Evolutionary conservation across 2,888 invertebrate species (phyloP), one percentile per base, ranked within the genome.

Genomic region (Aspidiotus rigidus): DNA sequence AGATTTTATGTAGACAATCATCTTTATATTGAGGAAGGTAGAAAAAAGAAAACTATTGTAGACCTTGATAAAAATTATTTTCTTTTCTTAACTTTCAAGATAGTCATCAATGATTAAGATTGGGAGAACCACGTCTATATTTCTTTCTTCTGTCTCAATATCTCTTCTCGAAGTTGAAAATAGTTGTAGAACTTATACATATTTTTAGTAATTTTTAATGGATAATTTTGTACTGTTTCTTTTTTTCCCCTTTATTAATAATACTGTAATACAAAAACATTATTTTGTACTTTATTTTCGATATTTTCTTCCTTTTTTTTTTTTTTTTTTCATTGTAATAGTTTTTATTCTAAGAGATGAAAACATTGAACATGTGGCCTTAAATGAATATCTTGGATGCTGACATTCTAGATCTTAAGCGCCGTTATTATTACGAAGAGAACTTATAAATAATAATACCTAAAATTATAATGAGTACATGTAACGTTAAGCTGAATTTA

Each of bases 331-430:
- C 53, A n/a, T 67, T 59, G 56, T 57, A 44, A 60, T 67, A 67
- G 60, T 59, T 59, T 53, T 49, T 57, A 59, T 59, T 67, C 28
- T 28, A 28, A 28, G 28, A 67, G 59, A 60, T 44, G 59, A 67
- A 59, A 67, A 67, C 59, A 67, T 28, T 67, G 39, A 67, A 67
- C 57, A 59, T 67, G 57, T 59, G 59, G 67, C 59, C 59, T 59
- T 67, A 59, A 42, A 59, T 39, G 13, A 57, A 67, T 67, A 67
- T 67, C 60, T 67, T 67, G 59, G 67, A 67, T 59, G 67, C 67
- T 67, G 67, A 67, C 60, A 60, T 67, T 59, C 28, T 28, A 67
- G 28, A 49, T 67, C 60, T 16, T 67, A 67, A 59, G 67, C 67
- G 69, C 61, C 42, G 62, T 69, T 61, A 62, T 69, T 62, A 69